Evolutionary conservation across 2,797 vertebrate genomes (phyloP), one percentile per base, ranked within the genome.

Genomic region (Pseudocheirus occidentalis): DNA sequence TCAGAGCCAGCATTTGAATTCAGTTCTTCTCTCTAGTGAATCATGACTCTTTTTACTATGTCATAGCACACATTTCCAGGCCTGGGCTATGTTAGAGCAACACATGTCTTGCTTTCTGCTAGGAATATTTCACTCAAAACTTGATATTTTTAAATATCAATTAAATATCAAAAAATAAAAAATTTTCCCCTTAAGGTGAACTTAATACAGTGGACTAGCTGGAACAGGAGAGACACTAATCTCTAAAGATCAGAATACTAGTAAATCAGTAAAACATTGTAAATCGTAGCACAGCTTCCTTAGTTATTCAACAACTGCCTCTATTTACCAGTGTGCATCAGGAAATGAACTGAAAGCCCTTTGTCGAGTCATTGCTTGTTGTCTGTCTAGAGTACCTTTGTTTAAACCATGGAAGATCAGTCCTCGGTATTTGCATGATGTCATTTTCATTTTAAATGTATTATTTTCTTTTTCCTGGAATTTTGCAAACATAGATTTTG

Each of bases 401-500:
- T 46, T 46, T 27, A 87, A 50, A 16, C 14, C 40, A 46, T 46
- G 46, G 40, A 87, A 87, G 40, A 87, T 46, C 24, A 27, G 21
- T 28, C 73, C 40, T 87, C 40, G 12, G 21, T 87, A 50, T 87
- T 87, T 87, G 9, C 40, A 27, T 87, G 40, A 87, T 50, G 21
- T 87, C 73, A 50, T 87, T 27, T 46, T 87, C 40, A 50, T 87
- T 21, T 46, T 87, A 50, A 27, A 46, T 81, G n/a, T 81, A 81
- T 93, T 92, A 46, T 94, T 52, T 58, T 55, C 11, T 73, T 94
- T 57, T 94, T 94, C 28, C 2, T 81, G 55, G 66, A 95, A 91
- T 90, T 46, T 87, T 54, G 9, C 28, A 94, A 52, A 89, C 12
- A 0, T 92, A 34, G 73, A 90, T 93, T 31, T 81, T 34, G 3